Percentiles rank a stretch among this genome's conserved stretches.
phyloP scores from a whole-genome alignment of 1,140 invertebrate species.

The Rhagoletis zephyria region DNA sequence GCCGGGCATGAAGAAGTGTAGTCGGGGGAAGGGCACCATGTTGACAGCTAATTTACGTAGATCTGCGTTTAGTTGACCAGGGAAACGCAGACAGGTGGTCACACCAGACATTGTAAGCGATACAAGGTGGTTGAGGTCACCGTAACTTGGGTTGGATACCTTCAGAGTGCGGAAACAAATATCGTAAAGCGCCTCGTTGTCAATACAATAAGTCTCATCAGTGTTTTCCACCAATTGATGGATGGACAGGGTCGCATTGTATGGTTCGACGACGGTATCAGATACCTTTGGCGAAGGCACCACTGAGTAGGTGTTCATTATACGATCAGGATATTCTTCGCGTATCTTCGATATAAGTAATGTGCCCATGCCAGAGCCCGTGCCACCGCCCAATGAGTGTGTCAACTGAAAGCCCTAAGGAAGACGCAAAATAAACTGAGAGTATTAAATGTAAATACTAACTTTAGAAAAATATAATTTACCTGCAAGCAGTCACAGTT shows the following conservation, averaged over 20 bases:
- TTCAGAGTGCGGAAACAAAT: conserved; percentile 91
- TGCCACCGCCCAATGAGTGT: conserved; percentile 84
- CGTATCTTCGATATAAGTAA: conserved; percentile 84
- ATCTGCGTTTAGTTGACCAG: conserved; percentile 87
- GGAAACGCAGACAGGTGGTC: conserved; percentile 83
- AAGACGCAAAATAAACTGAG: not conserved
- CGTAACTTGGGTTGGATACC: conserved; percentile 84
- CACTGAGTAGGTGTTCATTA: conserved; percentile 90
- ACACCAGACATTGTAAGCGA: conserved; percentile 87
- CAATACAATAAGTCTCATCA: conserved; percentile 87
- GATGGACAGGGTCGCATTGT: conserved; percentile 85
- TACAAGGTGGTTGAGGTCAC: conserved; percentile 85
- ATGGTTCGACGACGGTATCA: conserved; percentile 86
- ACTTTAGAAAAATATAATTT: conserved; percentile 52
- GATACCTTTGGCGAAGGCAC: conserved; percentile 84
- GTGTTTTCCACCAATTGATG: conserved; percentile 88
- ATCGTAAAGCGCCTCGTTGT: conserved; percentile 91
- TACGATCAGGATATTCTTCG: conserved; percentile 87
- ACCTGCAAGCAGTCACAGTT: conserved; percentile 81
- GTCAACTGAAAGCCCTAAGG: conserved; percentile 84
- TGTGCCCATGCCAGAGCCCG: conserved; percentile 86
- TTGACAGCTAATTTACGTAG: conserved; percentile 90
- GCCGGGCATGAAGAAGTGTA: conserved; percentile 97
- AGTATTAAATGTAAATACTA: conserved; percentile 75
- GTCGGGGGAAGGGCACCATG: conserved; percentile 91